Evolutionary conservation across 2,888 invertebrate species (phyloP).

Genomic region (Tetranychus truncatus): DNA sequence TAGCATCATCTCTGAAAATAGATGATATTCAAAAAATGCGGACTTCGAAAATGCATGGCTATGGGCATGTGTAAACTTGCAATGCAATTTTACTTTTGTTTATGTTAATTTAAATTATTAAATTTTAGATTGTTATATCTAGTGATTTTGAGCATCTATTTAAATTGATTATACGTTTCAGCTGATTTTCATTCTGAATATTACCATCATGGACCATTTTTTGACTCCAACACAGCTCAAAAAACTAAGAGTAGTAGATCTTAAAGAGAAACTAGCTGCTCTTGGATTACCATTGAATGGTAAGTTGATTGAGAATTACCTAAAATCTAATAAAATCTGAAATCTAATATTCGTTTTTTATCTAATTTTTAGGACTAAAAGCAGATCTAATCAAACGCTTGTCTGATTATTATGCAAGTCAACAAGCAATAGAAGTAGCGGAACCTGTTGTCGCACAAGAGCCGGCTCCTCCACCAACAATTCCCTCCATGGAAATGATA

Average conservation of each 20-base stretch:
- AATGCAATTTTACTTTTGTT: no score
- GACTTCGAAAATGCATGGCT: no score
- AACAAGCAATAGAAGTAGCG: not conserved
- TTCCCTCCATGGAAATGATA: not conserved
- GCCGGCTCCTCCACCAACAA: not conserved
- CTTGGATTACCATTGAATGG: conserved; percentile 19
- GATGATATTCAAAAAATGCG: no score
- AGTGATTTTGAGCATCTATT: no score
- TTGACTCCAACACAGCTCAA: conserved; percentile 1
- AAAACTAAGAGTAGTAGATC: conserved; percentile 21
- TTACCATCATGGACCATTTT: no score
- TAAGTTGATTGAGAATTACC: not conserved
- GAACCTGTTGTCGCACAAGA: not conserved
- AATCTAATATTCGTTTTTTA: not conserved
- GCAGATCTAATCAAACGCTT: conserved; percentile 24
- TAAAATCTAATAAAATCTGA: not conserved
- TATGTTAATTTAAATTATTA: no score
- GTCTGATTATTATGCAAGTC: conserved; percentile 15
- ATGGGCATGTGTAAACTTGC: no score
- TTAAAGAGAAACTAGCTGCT: conserved; percentile 17
- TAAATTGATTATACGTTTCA: no score
- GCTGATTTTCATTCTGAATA: no score
- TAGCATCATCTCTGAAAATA: no score
- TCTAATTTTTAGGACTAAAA: conserved; percentile 21
- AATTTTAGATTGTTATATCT: no score